Percentiles rank a stretch among this genome's conserved stretches.
These are phyloP conservation scores for Spinibarbus caldwelli DNA, from an alignment of 2,797 vertebrate species.

Conservation along the genomic window DNA sequence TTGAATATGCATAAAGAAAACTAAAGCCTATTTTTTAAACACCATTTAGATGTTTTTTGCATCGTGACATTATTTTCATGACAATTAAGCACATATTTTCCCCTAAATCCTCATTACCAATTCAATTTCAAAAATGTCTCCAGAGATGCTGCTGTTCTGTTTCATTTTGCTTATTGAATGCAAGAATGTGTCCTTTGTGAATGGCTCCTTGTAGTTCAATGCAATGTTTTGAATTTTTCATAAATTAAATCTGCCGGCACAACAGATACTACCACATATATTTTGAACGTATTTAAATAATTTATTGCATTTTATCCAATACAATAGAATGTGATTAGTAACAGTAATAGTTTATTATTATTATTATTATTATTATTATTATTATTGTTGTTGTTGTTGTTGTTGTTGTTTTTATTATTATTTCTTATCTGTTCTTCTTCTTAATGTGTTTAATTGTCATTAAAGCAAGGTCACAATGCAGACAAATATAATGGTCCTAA, in stretches of 20 bases:
- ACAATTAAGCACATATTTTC: background rate
- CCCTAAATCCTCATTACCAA: constrained; percentile 5
- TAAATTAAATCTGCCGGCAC: background rate
- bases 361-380: too few species aligned
- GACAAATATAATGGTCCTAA: background rate
- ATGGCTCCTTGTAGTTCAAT: background rate
- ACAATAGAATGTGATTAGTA: background rate
- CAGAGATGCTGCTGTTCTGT: background rate
- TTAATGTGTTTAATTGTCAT: background rate
- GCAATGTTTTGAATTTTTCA: background rate
- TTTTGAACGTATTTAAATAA: background rate
- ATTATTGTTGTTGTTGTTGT: too few species aligned
- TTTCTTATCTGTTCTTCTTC: background rate
- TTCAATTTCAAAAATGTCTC: background rate
- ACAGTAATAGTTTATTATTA: background rate
- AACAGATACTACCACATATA: background rate
- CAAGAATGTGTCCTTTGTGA: background rate
- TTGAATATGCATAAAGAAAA: background rate
- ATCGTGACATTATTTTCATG: background rate
- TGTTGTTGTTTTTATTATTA: too few species aligned
- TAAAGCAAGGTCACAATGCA: background rate
- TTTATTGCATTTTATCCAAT: background rate
- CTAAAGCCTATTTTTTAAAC: background rate
- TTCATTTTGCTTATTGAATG: constrained; percentile 20
- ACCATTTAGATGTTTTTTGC: background rate